phyloP scores from a whole-genome alignment of 2,888 invertebrate genomes.

The Melanostoma scalare region DNA sequence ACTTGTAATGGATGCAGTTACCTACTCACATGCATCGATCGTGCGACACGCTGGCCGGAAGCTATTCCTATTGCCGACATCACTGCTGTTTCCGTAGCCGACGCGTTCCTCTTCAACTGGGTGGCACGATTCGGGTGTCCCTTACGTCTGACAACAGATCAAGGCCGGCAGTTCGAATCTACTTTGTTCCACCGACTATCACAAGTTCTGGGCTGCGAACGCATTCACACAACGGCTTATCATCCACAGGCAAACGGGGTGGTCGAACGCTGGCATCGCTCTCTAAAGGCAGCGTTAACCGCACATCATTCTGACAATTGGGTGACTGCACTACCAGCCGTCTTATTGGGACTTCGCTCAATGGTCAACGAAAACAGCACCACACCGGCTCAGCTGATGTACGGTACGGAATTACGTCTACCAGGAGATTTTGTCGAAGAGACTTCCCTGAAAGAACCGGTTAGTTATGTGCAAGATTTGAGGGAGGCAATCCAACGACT shows the following conservation, averaged over 20 bases:
- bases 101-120: slow-evolving; percentile 75
- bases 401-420: not conserved
- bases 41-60: slow-evolving; percentile 74
- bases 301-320: slow-evolving; percentile 73
- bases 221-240: slow-evolving; percentile 76
- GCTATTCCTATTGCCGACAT: slow-evolving; percentile 73
- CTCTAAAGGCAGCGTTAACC: slow-evolving; percentile 79
- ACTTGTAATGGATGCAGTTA: slow-evolving; percentile 75
- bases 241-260: slow-evolving; percentile 79
- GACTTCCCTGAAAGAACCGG: not conserved
- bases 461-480: slow-evolving; percentile 16
- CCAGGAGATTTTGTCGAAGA: slow-evolving; percentile 18
- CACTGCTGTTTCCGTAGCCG: slow-evolving; percentile 68
- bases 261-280: slow-evolving; percentile 79
- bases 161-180: slow-evolving; percentile 78
- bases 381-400: slow-evolving; percentile 19
- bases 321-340: slow-evolving; percentile 58
- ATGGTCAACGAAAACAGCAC: slow-evolving; percentile 27
- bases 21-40: slow-evolving; percentile 73
- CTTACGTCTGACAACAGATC: slow-evolving; percentile 77
- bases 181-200: slow-evolving; percentile 75
- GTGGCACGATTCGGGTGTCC: slow-evolving; percentile 80
- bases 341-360: slow-evolving; percentile 22
- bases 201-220: slow-evolving; percentile 74
- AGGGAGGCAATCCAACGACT: slow-evolving; percentile 8